These are phyloP conservation scores for Pangasianodon hypophthalmus DNA, from an alignment of 2,113 vertebrate genomes.

Conservation along the genomic window DNA sequence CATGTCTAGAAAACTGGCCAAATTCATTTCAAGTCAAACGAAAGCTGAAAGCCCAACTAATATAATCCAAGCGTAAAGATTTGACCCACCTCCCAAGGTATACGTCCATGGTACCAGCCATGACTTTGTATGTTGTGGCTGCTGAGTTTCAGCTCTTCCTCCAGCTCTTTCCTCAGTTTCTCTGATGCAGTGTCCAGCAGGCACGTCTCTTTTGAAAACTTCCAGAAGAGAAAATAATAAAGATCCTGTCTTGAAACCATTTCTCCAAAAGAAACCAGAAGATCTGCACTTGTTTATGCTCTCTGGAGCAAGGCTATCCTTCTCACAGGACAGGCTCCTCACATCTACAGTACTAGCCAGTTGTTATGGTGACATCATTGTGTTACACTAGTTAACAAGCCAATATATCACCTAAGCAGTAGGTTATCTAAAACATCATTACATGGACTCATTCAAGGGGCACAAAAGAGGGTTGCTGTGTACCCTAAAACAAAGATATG, in stretches of 20 bases:
- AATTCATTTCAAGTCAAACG: background rate
- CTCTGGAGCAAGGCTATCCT: constrained; percentile 42
- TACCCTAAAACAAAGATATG: background rate
- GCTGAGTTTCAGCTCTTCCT: constrained; percentile 89
- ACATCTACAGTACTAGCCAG: constrained; percentile 51
- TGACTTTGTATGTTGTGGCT: constrained; percentile 85
- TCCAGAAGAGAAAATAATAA: constrained; percentile 44
- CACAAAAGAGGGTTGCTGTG: constrained; percentile 31
- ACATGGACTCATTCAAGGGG: background rate
- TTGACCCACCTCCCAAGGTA: constrained; percentile 84
- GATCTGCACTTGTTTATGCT: constrained; percentile 9
- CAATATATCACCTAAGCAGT: constrained; percentile 45
- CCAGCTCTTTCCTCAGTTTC: constrained; percentile 86
- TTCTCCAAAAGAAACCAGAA: background rate
- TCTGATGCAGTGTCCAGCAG: constrained; percentile 84
- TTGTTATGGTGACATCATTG: constrained; percentile 62
- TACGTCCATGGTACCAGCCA: constrained; percentile 89
- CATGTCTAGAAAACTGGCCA: background rate
- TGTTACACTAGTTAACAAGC: constrained; percentile 34
- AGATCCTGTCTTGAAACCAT: background rate
- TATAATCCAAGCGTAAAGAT: background rate
- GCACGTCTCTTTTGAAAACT: constrained; percentile 94
- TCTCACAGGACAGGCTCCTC: constrained; percentile 56
- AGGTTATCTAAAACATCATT: constrained; percentile 27
- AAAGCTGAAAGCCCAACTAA: background rate